Base-by-base conservation (phyloP, 2,888 invertebrate species). In the Protodeltote pygarga region DNA sequence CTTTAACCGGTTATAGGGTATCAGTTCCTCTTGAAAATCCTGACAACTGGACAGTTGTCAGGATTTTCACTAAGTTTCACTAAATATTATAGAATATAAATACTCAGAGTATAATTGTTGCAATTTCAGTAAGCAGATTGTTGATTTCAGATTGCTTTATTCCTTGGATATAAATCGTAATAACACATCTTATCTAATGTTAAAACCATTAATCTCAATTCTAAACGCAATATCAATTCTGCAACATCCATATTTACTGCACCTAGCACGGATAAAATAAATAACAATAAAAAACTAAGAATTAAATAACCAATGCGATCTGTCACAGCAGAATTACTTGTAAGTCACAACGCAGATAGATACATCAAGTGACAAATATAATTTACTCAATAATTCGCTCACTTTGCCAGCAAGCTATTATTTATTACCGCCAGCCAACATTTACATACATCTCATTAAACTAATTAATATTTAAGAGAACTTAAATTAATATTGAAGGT, bases 271-370 rank as follows among this genome's bases (percentile, higher is more conserved):
- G n/a, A 20, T 5, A 27, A 24, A 9, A 13, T 1, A 5, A 32
- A 13, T 20, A 3, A 5, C 11, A 20, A 33, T 37, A 58, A 42
- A 14, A 6, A n/a, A 1, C 15, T 4, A 20, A 19, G 29, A 51
- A 54, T 29, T 32, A 16, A 10, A 5, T 14, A 45, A 40, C 15
- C 11, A 33, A 13, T 8, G 4, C 21, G 41, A 64, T 64, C 52
- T 64, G 63, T 64, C 67, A 57, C 11, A 41, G 24, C 14, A 4
- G 47, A 47, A n/a, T n/a, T n/a, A n/a, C 63, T 42, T 13, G n/a
- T 4, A 6, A 19, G 29, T 35, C 25, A 49, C 28, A 16, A 16
- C 25, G 39, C 38, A 32, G 29, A 29, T 45, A 55, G 34, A 49
- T 25, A 47, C 33, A 41, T 55, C 28, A 49, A 25, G 29, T 55